phyloP scores from a whole-genome alignment of 2,113 vertebrate species.

The Machaerirhynchus nigripectus region DNA sequence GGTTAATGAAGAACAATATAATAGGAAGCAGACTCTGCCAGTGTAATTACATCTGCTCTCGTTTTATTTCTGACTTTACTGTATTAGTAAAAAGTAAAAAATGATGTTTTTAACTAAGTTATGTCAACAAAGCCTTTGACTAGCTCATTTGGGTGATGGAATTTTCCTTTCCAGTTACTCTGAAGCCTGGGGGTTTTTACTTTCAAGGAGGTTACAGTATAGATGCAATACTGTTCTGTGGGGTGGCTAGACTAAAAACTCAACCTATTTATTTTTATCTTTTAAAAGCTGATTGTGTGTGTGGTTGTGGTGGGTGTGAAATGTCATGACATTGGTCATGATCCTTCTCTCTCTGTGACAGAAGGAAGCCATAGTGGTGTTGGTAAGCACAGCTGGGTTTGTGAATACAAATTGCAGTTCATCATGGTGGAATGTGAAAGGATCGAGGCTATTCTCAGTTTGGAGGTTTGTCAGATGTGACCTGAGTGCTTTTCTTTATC shows the following conservation, averaged over 20 bases:
- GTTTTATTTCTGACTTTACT: background rate
- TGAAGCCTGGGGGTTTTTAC: background rate
- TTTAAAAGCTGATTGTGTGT: background rate
- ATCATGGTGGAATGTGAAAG: background rate
- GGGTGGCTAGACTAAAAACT: background rate
- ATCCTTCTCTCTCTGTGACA: background rate
- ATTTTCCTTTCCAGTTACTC: background rate
- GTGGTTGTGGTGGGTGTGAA: background rate
- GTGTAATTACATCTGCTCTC: background rate
- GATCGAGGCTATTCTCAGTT: background rate
- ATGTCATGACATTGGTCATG: background rate
- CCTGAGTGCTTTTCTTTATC: slow-evolving; percentile 11
- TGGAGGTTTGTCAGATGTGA: background rate
- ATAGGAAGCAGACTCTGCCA: background rate
- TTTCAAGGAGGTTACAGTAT: background rate
- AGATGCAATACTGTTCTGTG: background rate
- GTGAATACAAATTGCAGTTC: background rate
- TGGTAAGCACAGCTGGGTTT: background rate
- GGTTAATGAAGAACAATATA: background rate
- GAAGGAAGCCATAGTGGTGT: background rate
- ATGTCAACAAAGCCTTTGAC: background rate
- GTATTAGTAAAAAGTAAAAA: background rate
- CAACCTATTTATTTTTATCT: background rate
- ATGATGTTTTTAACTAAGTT: background rate
- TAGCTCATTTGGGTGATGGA: background rate